These are phyloP conservation scores for Cyclophora albipunctata DNA, from an alignment of 2,888 invertebrate genomes.

Conservation along the genomic window DNA sequence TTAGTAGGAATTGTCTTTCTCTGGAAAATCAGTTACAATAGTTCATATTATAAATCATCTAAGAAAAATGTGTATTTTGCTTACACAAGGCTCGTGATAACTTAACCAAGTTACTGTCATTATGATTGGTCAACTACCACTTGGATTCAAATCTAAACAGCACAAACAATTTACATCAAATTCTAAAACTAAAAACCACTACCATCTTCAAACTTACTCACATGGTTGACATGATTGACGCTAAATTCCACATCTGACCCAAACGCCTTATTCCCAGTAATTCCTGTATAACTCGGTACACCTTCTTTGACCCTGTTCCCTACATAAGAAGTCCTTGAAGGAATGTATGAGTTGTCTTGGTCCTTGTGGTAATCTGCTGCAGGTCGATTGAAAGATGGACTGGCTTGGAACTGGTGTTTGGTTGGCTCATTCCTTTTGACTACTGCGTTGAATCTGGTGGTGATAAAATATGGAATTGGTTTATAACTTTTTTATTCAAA, in stretches of 20 bases:
- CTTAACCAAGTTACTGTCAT: no score
- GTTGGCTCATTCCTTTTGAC: conserved; percentile 46
- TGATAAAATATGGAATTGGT: conserved; percentile 1
- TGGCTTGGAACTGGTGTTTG: conserved; percentile 30
- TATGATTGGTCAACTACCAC: no score
- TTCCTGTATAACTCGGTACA: conserved; percentile 4
- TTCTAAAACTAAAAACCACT: conserved; percentile 4
- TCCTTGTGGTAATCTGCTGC: conserved; percentile 18
- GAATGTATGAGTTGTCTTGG: conserved; percentile 11
- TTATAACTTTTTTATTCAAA: no score
- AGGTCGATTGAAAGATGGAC: conserved; percentile 24
- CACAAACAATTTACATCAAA: neutral
- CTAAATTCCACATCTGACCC: conserved; percentile 39
- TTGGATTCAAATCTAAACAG: no score
- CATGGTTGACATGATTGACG: conserved; percentile 30
- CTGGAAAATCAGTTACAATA: no score
- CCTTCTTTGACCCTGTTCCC: conserved; percentile 11
- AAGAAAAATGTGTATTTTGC: no score
- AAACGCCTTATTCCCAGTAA: conserved; percentile 15
- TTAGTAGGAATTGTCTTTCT: no score
- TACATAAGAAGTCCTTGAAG: conserved; percentile 2
- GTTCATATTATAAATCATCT: no score
- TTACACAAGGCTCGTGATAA: no score
- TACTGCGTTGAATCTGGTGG: conserved; percentile 51
- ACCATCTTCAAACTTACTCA: conserved; percentile 12